Conservation (phyloP, 2,888 invertebrate genomes). For the Lasioglossum leucozonium region DNA sequence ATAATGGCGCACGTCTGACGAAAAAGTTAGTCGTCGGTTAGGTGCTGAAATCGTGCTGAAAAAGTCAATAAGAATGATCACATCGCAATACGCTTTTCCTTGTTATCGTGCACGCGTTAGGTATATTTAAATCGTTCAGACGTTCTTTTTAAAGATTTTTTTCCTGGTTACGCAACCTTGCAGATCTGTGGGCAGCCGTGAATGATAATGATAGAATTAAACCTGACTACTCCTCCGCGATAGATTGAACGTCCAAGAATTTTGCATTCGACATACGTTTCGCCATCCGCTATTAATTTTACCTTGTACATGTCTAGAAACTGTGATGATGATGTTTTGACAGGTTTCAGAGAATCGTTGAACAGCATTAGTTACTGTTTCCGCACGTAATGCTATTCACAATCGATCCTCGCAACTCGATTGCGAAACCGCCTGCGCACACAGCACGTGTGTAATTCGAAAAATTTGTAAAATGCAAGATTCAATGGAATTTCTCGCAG, state of each 20-base stretch:
- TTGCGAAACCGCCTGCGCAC: not conserved
- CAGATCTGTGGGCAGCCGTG: not conserved
- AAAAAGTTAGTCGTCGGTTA: constrained; percentile 16
- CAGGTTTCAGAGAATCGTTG: not conserved
- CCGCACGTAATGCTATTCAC: not conserved
- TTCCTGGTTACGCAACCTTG: not conserved
- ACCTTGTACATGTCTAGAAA: not conserved
- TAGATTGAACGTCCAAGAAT: not conserved
- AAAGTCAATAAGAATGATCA: not conserved
- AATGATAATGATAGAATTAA: constrained; percentile 11
- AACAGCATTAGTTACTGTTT: not conserved
- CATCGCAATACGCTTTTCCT: not conserved
- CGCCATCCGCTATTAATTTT: not conserved
- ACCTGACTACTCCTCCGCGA: not conserved
- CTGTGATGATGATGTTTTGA: not conserved
- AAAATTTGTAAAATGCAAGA: not conserved
- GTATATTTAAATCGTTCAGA: not conserved
- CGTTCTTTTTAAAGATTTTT: not conserved
- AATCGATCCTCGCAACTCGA: not conserved
- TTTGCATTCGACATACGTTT: not conserved
- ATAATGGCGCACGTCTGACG: not conserved
- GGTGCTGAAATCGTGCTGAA: too few species aligned
- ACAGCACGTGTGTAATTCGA: not conserved
- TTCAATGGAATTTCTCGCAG: not conserved
- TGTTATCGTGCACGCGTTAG: not conserved